Evolutionary conservation across 35 echinoderm and acorn worm genomes (phyloP), one percentile per base, ranked within the genome.

Genomic region (Lytechinus variegatus): DNA sequence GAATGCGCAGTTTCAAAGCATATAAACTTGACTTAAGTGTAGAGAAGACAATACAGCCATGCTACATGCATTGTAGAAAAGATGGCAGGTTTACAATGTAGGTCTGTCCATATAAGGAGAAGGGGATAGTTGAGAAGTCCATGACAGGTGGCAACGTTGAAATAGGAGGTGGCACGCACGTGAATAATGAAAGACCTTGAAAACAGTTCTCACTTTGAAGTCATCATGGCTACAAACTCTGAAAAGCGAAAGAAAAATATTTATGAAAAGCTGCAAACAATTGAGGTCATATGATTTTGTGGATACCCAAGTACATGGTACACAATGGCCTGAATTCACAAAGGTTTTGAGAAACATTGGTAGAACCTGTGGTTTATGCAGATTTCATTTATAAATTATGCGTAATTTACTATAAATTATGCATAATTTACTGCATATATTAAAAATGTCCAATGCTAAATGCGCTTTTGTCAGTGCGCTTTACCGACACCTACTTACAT

Each of bases 201-300:
- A 44, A n/a, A 61, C 92, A 61, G 54, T 28, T 61, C 61, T 96
- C 96, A 97, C 94, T 97, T 97, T 86, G 97, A 97, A 60, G 97
- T 97, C 97, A 97, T 97, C 97, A 97, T 97, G 55, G 97, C 96
- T 28, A 97, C 97, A 53, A 97, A 97, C 95, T 97, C 97, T 97
- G 88, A 21, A 53, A 54, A 95, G 21, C 54, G 1, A 88, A 92
- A 27, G 94, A 94, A 95, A 52, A 95, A 91, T 11, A 86, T 14
- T 8, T 27, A 16, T 24, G 14, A 79, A 24, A 24, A 7, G 14
- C n/a, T 79, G 61, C 19, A 21, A 24, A 79, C 21, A 79, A 16
- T 16, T 79, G 66, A 79, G 21, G 66, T 79, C 3, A 79, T 24
- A 27, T 7, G 66, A 79, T 44, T 44, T 44, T 44, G 33, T 44